Conservation (phyloP, 2,113 vertebrate genomes). For the Oreochromis tanganicae region DNA sequence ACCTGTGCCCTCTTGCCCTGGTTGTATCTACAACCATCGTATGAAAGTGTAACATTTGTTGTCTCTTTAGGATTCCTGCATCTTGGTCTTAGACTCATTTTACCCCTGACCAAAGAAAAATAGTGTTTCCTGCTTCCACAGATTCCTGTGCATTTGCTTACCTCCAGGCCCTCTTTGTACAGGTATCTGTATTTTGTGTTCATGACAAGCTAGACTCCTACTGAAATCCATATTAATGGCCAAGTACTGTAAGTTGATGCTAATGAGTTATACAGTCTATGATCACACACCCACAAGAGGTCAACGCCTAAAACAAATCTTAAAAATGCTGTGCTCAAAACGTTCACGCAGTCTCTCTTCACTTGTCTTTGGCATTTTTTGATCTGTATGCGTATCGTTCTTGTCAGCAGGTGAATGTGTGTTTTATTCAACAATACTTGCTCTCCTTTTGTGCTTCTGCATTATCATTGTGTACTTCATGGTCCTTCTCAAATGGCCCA, state of each 20-base stretch:
- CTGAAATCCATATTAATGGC: neutral
- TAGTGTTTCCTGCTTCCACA: neutral
- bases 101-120: slow-evolving; percentile 7
- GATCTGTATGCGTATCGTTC: neutral
- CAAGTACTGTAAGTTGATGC: neutral
- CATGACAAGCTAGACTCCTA: neutral
- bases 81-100: slow-evolving; percentile 12
- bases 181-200: neutral
- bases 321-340: neutral
- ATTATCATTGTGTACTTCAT: slow-evolving; percentile 19
- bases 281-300: neutral
- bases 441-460: neutral
- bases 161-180: neutral
- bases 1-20: neutral
- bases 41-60: neutral
- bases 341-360: neutral
- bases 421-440: neutral
- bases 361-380: neutral
- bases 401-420: neutral
- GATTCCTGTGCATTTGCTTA: neutral
- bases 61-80: neutral
- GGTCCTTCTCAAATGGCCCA: neutral
- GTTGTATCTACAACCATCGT: neutral
- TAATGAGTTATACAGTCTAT: neutral
- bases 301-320: neutral